These are phyloP conservation scores for Syrphus vitripennis DNA, from an alignment of 2,888 invertebrate species.

Conservation along the genomic window DNA sequence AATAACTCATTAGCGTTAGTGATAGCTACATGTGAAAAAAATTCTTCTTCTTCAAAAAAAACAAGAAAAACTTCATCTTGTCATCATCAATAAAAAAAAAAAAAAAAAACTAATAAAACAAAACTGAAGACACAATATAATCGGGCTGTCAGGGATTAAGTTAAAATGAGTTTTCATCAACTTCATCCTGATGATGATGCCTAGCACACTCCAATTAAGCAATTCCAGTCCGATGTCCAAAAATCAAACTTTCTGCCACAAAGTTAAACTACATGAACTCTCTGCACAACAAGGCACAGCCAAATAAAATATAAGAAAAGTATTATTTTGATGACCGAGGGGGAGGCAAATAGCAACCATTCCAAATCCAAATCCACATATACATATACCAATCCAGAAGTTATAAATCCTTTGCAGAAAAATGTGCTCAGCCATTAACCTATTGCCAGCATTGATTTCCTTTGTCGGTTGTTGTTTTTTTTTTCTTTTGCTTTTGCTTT, in stretches of 20 bases:
- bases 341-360: neutral
- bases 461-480: conserved; percentile 49
- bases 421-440: conserved; percentile 68
- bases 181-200: conserved; percentile 17
- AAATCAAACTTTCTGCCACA: conserved; percentile 42
- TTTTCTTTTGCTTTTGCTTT: too few relatives aligned
- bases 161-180: conserved; percentile 55
- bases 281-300: neutral
- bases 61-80: conserved; percentile 13
- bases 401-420: conserved; percentile 63
- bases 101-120: neutral
- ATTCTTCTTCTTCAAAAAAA: neutral
- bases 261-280: conserved; percentile 27
- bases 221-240: conserved; percentile 21
- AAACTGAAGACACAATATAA: conserved; percentile 19
- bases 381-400: conserved; percentile 46
- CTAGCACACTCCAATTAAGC: conserved; percentile 26
- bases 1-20: neutral
- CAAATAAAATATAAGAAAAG: neutral
- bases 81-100: neutral
- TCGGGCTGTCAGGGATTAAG: conserved; percentile 52
- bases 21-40: neutral
- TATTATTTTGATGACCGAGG: neutral
- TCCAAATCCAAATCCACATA: conserved; percentile 3
- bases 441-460: conserved; percentile 68